These are phyloP conservation scores for Antennarius maculatus DNA, from an alignment of 2,797 vertebrate species.

Conservation along the genomic window DNA sequence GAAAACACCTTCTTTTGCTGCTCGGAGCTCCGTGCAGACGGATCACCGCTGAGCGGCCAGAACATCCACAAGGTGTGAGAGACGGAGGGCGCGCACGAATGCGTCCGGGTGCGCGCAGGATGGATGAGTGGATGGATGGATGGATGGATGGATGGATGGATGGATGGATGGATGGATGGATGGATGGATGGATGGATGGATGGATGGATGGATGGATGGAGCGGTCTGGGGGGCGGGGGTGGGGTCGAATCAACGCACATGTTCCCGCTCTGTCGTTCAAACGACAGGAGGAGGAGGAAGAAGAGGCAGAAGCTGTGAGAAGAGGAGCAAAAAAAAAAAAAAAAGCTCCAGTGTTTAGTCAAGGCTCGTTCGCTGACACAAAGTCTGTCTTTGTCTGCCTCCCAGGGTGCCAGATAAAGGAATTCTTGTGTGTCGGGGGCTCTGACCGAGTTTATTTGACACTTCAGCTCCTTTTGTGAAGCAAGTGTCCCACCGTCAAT, in stretches of 20 bases:
- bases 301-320: slow-evolving; percentile 67
- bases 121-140: slow-evolving; percentile 39
- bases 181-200: too few relatives aligned
- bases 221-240: background rate
- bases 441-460: slow-evolving; percentile 93
- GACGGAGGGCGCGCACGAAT: slow-evolving; percentile 10
- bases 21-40: slow-evolving; percentile 11
- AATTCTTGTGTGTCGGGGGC: slow-evolving; percentile 88
- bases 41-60: too few relatives aligned
- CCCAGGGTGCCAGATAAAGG: slow-evolving; percentile 89
- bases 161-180: too few relatives aligned
- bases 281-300: slow-evolving; percentile 54
- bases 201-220: slow-evolving; percentile 21
- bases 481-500: slow-evolving; percentile 91
- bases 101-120: slow-evolving; percentile 37
- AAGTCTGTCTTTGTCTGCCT: slow-evolving; percentile 86
- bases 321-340: slow-evolving; percentile 48
- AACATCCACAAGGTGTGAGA: background rate
- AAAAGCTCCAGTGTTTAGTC: slow-evolving; percentile 77
- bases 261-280: slow-evolving; percentile 54
- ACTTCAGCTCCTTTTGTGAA: slow-evolving; percentile 92
- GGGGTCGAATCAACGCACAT: slow-evolving; percentile 59
- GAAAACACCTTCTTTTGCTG: slow-evolving; percentile 41
- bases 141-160: too few relatives aligned
- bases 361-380: slow-evolving; percentile 86